Evolutionary conservation across 2,797 vertebrate genomes (phyloP), one percentile per base, ranked within the genome.

Genomic region (Neomorphus geoffroyi): DNA sequence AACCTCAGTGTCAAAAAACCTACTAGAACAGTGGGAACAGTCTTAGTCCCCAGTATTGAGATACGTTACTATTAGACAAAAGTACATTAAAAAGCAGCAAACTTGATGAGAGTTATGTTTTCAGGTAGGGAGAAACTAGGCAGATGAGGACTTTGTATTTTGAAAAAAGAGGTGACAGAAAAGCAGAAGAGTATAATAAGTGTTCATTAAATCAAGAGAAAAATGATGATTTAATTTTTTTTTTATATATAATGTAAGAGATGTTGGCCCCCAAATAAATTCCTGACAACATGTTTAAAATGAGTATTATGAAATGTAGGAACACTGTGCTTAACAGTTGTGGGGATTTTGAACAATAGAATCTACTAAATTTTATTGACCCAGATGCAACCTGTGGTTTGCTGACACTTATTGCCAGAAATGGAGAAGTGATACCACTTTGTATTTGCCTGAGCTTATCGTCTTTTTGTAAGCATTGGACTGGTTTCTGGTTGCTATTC

Each of bases 1-100:
- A 94, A 77, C 26, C 64, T 92, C 27, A 13, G 39, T 73, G 51
- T 61, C 94, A 87, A 64, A 91, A 89, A n/a, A 82, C 11, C 48
- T 66, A n/a, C 39, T 80, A 37, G 28, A 92, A 53, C 30, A 33
- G 5, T 6, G 8, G 30, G 33, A 92, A 33, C 14, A 33, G 33
- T 61, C 66, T 51, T 53, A 18, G 13, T 72, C 24, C 18, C 48
- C 26, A 39, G 9, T 58, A 70, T 22, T 22, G 27, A 79, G 19
- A 62, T n/a, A 45, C 5, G 19, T 39, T 28, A 18, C 12, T 28
- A 10, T 43, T 51, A 43, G 61, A 69, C 73, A 85, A 62, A 74
- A 39, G 8, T 39, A 22, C 11, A 10, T 53, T 54, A 51, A 82
- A 84, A 27, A 84, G 5, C 27, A 73, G 11, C 10, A 74, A 28